Evolutionary conservation across 2,797 vertebrate genomes (phyloP).

Genomic region (Gobionotothen gibberifrons): DNA sequence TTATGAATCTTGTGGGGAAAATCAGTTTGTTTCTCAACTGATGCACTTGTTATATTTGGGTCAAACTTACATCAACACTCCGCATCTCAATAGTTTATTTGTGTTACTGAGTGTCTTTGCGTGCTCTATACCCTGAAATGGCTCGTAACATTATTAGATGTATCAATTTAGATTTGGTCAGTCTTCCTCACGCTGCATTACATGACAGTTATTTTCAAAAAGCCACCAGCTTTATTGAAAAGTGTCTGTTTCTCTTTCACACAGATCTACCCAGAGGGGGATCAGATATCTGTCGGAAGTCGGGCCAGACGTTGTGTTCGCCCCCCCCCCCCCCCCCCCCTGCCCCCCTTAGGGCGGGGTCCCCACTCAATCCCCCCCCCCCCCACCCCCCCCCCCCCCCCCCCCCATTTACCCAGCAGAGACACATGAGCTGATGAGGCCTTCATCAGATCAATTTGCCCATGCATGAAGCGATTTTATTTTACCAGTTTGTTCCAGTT

Average conservation of each 20-base stretch:
- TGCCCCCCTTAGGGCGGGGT: too few relatives aligned
- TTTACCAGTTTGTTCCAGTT: conserved; percentile 18
- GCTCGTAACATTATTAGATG: conserved; percentile 4
- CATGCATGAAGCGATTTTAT: conserved; percentile 37
- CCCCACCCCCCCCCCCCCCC: conserved; percentile 20
- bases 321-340: neutral
- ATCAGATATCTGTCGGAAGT: conserved; percentile 73
- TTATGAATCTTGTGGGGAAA: neutral
- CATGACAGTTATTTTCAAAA: conserved; percentile 56
- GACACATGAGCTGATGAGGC: conserved; percentile 63
- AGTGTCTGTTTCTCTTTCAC: conserved; percentile 70
- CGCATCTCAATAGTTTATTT: conserved; percentile 25
- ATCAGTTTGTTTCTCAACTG: neutral
- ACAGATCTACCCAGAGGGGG: conserved; percentile 59
- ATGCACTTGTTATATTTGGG: conserved; percentile 6
- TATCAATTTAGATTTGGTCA: conserved; percentile 16
- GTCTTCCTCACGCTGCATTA: conserved; percentile 34
- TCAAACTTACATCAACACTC: conserved; percentile 15
- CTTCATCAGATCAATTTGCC: conserved; percentile 59
- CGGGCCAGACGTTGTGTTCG: conserved; percentile 45
- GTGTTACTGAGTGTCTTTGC: conserved; percentile 5
- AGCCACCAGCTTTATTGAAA: conserved; percentile 73
- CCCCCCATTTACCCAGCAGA: conserved; percentile 32
- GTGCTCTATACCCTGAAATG: neutral
- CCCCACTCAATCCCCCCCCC: too few relatives aligned